Percentiles rank a stretch among this genome's conserved stretches.
phyloP scores from a whole-genome alignment of 2,888 invertebrate species.

The Cheilosia soror region DNA sequence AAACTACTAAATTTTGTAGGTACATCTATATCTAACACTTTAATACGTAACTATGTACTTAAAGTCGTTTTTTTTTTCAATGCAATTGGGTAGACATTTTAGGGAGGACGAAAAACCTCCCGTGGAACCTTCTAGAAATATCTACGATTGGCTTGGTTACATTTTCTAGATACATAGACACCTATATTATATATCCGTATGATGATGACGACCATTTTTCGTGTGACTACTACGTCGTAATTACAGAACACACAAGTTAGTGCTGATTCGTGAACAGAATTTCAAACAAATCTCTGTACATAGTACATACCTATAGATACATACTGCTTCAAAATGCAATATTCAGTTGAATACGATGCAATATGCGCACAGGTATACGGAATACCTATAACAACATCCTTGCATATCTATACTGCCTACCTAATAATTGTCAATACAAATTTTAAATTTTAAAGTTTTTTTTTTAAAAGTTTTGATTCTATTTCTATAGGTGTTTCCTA shows the following conservation, averaged over 20 bases:
- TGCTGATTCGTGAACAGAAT: slow-evolving; percentile 45
- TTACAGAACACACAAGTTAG: neutral
- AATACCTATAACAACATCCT: no score
- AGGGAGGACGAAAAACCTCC: neutral
- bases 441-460: no score
- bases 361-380: no score
- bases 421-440: no score
- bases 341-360: no score
- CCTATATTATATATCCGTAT: neutral
- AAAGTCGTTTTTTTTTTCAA: no score
- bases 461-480: no score
- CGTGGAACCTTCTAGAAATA: neutral
- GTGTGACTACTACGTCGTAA: slow-evolving; percentile 56
- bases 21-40: neutral
- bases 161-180: neutral
- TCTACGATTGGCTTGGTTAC: neutral
- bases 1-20: neutral
- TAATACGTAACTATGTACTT: no score
- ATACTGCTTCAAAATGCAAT: neutral
- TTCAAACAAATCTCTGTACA: slow-evolving; percentile 6
- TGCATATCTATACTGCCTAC: no score
- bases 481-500: no score
- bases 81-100: neutral
- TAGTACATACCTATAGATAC: neutral
- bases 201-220: slow-evolving; percentile 14